Evolutionary conservation across 2,888 invertebrate genomes (phyloP), one percentile per base, ranked within the genome.

Genomic region (Drosophila subsilvestris): DNA sequence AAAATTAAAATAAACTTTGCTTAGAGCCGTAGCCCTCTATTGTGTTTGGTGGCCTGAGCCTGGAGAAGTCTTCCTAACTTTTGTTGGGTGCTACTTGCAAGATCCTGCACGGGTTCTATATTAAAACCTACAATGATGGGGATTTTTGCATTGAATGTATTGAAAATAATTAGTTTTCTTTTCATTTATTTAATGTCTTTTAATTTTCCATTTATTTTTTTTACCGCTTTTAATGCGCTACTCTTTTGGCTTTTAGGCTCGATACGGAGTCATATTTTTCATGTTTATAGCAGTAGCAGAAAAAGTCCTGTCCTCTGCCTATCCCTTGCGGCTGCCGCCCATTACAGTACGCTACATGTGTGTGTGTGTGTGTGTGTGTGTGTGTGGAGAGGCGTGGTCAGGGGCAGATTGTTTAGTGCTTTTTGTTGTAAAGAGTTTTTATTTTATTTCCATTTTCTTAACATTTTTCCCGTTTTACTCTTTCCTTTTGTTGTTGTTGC

Each of bases 331-430:
- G 45, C 45, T 14, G 4, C 29, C 45, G n/a, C 32, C 12, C 32
- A 32, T 32, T 32, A 12, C 12, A 12, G 32, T 32, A 9, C 4
- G 32, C 32, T 12, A 12, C 3, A 3, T 32, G 4, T 12, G 5
- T 12, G 12, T 32, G 12, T 32, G 12, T 37, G 37, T 14, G 14
- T 37, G 37, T 65, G 45, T 27, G 37, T 56, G 44, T 56, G 49
- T n/a, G 32, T 17, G 61, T 20, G 49, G 51, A 49, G 44, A 65
- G 81, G 80, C 79, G 78, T 80, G 80, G 74, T 66, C 68, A 74
- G 76, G 82, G 70, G 76, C 78, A 74, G 80, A 85, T 82, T 82
- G 86, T 76, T 82, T 82, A 85, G 83, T 83, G 86, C 83, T 76
- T 83, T 82, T 82, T 78, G 83, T 80, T 82, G 83, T 85, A 80